Percentiles rank a stretch among this genome's conserved stretches.
phyloP scores from a whole-genome alignment of 2,113 vertebrate genomes.

The Pelecanoides urinatrix region DNA sequence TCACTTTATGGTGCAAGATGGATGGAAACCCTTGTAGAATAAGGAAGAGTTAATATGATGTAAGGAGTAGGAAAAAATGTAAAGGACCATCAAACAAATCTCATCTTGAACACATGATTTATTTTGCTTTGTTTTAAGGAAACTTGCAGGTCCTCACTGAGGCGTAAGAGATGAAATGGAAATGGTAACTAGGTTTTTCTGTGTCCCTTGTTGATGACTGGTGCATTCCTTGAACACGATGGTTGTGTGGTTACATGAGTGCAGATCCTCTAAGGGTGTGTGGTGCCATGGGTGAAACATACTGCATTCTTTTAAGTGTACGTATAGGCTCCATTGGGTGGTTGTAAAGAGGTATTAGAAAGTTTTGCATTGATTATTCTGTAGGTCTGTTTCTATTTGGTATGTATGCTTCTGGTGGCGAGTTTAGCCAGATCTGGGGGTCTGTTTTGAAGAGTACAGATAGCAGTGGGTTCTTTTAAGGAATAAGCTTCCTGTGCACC shows the following conservation, averaged over 20 bases:
- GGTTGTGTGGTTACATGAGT: not conserved
- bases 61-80: not conserved
- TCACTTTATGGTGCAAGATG: not conserved
- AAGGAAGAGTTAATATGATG: not conserved
- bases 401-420: fast-evolving
- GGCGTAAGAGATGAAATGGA: not conserved
- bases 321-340: not conserved
- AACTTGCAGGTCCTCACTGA: not conserved
- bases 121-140: not conserved
- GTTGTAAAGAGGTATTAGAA: not conserved
- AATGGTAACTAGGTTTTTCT: not conserved
- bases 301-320: not conserved
- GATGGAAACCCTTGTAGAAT: not conserved
- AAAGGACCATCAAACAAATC: not conserved
- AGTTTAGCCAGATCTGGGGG: not conserved
- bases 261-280: not conserved
- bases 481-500: not conserved
- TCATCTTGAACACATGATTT: not conserved
- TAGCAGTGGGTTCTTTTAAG: not conserved
- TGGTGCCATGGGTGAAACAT: not conserved
- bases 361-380: not conserved
- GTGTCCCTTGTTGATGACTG: not conserved
- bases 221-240: not conserved
- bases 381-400: not conserved
- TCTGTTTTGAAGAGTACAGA: not conserved